Conservation (phyloP, 2,797 vertebrate species). For the Melopsittacus undulatus region DNA sequence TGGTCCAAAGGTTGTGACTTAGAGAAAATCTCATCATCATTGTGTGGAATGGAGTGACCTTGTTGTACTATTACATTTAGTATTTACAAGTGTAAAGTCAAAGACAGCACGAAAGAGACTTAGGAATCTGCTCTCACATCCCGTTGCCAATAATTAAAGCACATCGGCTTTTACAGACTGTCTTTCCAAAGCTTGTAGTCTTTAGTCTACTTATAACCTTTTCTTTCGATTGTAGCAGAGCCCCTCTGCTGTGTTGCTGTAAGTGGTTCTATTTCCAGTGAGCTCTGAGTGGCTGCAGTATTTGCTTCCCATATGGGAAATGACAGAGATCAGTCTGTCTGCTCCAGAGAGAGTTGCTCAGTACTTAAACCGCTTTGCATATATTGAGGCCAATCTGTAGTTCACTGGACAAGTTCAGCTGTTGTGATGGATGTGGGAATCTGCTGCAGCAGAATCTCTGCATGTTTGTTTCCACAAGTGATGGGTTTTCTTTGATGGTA, state of each 20-base stretch:
- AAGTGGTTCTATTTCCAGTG: not conserved
- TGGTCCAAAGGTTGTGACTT: not conserved
- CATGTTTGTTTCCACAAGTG: not conserved
- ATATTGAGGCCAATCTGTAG: not conserved
- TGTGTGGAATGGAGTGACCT: not conserved
- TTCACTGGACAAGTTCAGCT: not conserved
- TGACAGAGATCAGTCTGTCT: not conserved
- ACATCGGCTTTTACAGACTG: not conserved
- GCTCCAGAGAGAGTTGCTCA: not conserved
- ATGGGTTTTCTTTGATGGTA: not conserved
- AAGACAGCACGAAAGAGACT: not conserved
- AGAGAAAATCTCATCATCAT: not conserved
- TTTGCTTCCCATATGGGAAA: not conserved
- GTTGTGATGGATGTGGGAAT: not conserved
- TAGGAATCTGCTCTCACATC: not conserved
- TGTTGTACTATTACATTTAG: not conserved
- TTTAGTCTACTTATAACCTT: not conserved
- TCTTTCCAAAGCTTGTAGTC: not conserved
- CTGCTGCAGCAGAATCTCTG: not conserved
- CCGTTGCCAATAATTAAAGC: not conserved
- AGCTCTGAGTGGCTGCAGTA: not conserved
- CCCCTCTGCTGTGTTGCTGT: rapidly evolving
- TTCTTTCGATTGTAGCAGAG: not conserved
- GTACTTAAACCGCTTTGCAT: not conserved
- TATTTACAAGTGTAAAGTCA: not conserved